Base-by-base conservation (phyloP, 2,797 vertebrate species). In the Chelonia mydas region DNA sequence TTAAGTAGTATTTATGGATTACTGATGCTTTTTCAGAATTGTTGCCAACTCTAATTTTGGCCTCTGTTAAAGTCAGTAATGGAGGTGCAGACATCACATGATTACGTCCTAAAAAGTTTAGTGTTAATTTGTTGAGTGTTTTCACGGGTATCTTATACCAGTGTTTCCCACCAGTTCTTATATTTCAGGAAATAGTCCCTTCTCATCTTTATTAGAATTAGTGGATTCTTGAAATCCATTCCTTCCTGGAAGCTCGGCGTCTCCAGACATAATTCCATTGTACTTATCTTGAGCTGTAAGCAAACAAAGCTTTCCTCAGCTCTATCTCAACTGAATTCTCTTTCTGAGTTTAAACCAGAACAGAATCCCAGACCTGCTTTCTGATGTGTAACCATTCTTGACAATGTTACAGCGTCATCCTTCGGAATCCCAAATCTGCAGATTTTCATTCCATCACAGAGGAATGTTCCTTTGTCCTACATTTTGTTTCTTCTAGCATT, bases 1-100 rank as follows among this genome's bases (percentile, higher is more conserved):
- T 98, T 97, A 97, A 98, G 96, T 96, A 97, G 95, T 79, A 96
- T 98, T 97, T 98, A 96, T 96, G 97, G 96, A 96, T 97, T 98
- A 94, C 95, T 93, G 92, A 95, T 95, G 97, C 92, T 92, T 92
- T 92, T 95, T 95, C 93, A 96, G 81, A 96, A 89, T 85, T 5
- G 3, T 87, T 97, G 97, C 97, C 97, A 97, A 78, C 79, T 83
- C 88, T 91, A 51, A 88, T 51, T 90, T 94, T 94, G 93, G 89
- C 87, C 95, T 93, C 90, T 94, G 95, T 90, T 89, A 81, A 33
- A 15, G 85, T 90, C 89, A 95, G 90, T 80, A 91, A 41, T 49
- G 55, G 82, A 81, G 88, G 80, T 68, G 37, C 79, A 93, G 87
- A 50, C n/a, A 27, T 28, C 51, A 61, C 25, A 51, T 65, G 77